A percentile compares a stretch with the other conserved stretches of the same genome.
Conservation (phyloP, 2,888 invertebrate species). For the Rhogogaster chlorosoma region DNA sequence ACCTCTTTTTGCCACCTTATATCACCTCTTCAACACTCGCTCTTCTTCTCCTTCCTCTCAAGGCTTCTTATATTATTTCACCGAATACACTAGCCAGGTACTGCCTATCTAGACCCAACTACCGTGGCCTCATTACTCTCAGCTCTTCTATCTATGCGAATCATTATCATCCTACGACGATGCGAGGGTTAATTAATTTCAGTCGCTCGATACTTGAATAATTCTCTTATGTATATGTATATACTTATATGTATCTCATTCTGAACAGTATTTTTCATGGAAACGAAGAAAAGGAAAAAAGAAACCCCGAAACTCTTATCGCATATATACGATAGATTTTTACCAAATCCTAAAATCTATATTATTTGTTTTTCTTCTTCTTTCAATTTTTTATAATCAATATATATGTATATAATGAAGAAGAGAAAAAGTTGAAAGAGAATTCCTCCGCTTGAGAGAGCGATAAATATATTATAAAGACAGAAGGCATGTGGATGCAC, state of each 20-base stretch:
- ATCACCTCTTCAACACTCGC: not conserved
- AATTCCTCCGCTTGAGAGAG: not conserved
- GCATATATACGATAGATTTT: no score
- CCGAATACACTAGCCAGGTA: not conserved
- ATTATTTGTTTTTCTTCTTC: no score
- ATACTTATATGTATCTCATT: no score
- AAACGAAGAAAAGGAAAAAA: no score
- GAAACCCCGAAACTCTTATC: no score
- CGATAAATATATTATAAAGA: not conserved
- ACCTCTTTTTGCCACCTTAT: conserved; percentile 10
- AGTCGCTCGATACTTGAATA: not conserved
- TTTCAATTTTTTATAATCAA: not conserved
- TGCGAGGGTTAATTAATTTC: not conserved
- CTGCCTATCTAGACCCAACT: not conserved
- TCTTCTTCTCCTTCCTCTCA: no score
- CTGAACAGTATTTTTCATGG: no score
- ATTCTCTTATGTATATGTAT: no score
- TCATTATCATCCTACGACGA: not conserved
- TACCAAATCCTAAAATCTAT: no score
- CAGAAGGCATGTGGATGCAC: not conserved
- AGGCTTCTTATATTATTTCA: not conserved
- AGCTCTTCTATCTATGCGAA: not conserved
- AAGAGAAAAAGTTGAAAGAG: not conserved
- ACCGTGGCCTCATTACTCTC: not conserved
- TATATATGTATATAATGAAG: not conserved